These are phyloP conservation scores for Semibalanus balanoides DNA, from an alignment of 1,140 invertebrate genomes.

Conservation along the genomic window DNA sequence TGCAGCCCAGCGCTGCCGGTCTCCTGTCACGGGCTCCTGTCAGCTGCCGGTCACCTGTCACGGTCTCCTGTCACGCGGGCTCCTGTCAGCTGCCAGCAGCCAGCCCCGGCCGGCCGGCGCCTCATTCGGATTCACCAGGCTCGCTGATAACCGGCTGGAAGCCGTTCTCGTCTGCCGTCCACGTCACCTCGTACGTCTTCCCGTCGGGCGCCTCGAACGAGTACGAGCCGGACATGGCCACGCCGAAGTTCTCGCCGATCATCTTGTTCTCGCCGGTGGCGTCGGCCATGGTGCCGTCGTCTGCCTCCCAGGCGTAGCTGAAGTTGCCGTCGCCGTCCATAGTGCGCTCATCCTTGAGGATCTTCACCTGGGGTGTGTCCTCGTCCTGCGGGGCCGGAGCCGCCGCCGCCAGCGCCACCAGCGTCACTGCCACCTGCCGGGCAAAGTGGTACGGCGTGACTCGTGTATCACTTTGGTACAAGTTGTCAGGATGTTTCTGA, in stretches of 20 bases:
- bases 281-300: background rate
- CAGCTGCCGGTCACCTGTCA: no score
- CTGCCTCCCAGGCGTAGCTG: background rate
- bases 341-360: background rate
- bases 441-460: background rate
- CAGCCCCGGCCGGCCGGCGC: no score
- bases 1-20: no score
- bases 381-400: background rate
- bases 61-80: no score
- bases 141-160: background rate
- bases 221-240: constrained; percentile 4
- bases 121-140: no score
- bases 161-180: constrained; percentile 1
- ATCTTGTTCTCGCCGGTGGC: background rate
- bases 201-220: background rate
- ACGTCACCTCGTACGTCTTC: background rate
- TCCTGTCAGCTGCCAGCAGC: no score
- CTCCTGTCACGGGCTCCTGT: no score
- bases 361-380: background rate
- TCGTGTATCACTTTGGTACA: no score
- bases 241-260: background rate
- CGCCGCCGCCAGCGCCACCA: background rate
- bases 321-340: background rate
- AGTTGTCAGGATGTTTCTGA: no score
- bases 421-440: background rate